phyloP scores from a whole-genome alignment of 2,113 vertebrate species.

The Mionectes macconnelli region DNA sequence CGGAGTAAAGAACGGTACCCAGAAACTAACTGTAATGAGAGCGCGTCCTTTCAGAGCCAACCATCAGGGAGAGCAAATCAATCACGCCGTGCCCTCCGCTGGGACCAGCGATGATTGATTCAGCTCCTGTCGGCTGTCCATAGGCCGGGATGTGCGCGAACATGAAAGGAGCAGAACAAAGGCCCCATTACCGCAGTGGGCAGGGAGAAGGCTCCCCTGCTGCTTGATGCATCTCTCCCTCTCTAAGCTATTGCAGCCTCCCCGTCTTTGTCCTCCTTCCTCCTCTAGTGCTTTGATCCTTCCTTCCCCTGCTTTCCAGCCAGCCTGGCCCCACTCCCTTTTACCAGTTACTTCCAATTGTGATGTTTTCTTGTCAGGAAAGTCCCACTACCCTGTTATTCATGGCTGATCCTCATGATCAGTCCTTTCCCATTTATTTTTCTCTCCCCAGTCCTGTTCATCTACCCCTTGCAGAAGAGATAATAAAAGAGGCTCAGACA shows the following conservation, averaged over 20 bases:
- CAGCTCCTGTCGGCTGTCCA: constrained; percentile 35
- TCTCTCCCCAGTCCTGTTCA: neutral
- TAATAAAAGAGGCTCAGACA: neutral
- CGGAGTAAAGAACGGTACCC: neutral
- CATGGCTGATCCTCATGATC: neutral
- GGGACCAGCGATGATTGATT: constrained; percentile 54
- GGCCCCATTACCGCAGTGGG: constrained; percentile 32
- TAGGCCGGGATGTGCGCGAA: neutral
- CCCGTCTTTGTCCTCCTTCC: constrained; percentile 39
- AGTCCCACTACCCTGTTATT: neutral
- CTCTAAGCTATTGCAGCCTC: constrained; percentile 23
- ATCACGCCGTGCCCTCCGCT: constrained; percentile 12
- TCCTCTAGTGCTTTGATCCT: constrained; percentile 38
- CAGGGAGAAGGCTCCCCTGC: constrained; percentile 51
- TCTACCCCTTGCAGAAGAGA: neutral
- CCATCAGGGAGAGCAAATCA: constrained; percentile 57
- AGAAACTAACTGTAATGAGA: constrained; percentile 34
- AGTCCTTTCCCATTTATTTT: neutral
- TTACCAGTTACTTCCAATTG: neutral
- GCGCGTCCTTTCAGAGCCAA: neutral
- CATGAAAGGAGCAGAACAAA: constrained; percentile 68
- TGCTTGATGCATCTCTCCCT: constrained; percentile 51
- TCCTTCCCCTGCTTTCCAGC: constrained; percentile 13
- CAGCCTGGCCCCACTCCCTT: neutral
- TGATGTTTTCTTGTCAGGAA: neutral